phyloP scores from a whole-genome alignment of 2,113 vertebrate genomes.

The Neolamprologus sp. region DNA sequence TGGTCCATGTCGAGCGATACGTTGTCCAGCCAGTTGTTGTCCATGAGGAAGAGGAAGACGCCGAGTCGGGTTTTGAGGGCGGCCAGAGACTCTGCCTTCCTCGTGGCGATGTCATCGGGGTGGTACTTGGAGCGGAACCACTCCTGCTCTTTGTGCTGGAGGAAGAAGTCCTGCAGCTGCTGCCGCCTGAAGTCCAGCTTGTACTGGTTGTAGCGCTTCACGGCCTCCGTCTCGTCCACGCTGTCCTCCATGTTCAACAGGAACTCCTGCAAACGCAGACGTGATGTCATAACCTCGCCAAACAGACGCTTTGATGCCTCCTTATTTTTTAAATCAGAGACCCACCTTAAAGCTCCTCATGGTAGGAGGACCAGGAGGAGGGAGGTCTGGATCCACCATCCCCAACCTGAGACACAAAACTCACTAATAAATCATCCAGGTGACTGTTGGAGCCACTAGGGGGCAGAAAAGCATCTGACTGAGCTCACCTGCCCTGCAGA shows the following conservation, averaged over 20 bases:
- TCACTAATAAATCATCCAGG: neutral
- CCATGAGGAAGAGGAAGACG: conserved; percentile 82
- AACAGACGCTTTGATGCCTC: neutral
- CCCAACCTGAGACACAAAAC: conserved; percentile 39
- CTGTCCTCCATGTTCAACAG: conserved; percentile 84
- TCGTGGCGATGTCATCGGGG: conserved; percentile 80
- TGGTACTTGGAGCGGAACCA: conserved; percentile 92
- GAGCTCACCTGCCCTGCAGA: conserved; percentile 82
- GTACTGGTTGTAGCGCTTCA: conserved; percentile 90
- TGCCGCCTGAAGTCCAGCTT: conserved; percentile 88
- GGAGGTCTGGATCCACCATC: conserved; percentile 57
- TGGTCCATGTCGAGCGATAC: conserved; percentile 83
- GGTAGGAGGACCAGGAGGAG: conserved; percentile 55
- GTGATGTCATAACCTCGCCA: neutral
- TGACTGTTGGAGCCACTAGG: neutral
- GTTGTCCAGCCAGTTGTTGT: conserved; percentile 78
- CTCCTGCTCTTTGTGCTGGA: conserved; percentile 89
- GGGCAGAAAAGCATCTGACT: neutral
- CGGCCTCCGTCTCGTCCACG: conserved; percentile 87
- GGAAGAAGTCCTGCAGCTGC: conserved; percentile 92
- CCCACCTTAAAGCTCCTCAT: conserved; percentile 73
- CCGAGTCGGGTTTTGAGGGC: conserved; percentile 78
- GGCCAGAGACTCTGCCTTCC: conserved; percentile 76
- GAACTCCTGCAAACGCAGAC: conserved; percentile 68
- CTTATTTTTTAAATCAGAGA: neutral